phyloP scores from a whole-genome alignment of 2,888 invertebrate species.

The Caenorhabditis parvicauda region DNA sequence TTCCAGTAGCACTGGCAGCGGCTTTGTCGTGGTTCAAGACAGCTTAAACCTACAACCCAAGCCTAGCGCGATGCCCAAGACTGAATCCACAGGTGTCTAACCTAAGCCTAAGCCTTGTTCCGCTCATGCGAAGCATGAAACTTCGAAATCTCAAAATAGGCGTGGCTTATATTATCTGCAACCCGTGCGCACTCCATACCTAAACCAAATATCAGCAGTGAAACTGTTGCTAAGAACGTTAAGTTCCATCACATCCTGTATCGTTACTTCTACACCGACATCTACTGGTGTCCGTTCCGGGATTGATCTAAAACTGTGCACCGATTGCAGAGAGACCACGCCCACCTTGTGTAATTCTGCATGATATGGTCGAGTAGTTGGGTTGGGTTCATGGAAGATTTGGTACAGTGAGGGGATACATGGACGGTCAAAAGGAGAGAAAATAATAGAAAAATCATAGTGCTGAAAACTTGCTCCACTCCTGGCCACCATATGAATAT shows the following conservation, averaged over 20 bases:
- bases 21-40: no score
- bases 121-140: neutral
- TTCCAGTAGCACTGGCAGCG: no score
- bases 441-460: no score
- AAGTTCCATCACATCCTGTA: constrained; percentile 57
- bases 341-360: no score
- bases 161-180: neutral
- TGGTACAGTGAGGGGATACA: no score
- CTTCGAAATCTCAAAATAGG: neutral
- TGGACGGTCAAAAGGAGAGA: no score
- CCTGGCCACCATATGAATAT: no score
- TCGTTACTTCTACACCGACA: constrained; percentile 55
- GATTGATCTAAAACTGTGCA: constrained; percentile 15
- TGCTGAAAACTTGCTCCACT: no score
- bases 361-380: no score
- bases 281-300: constrained; percentile 43
- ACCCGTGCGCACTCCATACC: constrained; percentile 18
- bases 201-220: constrained; percentile 60
- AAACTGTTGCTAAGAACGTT: constrained; percentile 57
- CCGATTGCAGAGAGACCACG: no score
- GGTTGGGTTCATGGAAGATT: no score
- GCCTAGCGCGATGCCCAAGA: neutral
- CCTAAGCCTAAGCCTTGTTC: neutral
- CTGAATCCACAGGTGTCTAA: neutral
- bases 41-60: no score